Base-by-base conservation (phyloP, 2,888 invertebrate species). In the Portevinia maculata region DNA sequence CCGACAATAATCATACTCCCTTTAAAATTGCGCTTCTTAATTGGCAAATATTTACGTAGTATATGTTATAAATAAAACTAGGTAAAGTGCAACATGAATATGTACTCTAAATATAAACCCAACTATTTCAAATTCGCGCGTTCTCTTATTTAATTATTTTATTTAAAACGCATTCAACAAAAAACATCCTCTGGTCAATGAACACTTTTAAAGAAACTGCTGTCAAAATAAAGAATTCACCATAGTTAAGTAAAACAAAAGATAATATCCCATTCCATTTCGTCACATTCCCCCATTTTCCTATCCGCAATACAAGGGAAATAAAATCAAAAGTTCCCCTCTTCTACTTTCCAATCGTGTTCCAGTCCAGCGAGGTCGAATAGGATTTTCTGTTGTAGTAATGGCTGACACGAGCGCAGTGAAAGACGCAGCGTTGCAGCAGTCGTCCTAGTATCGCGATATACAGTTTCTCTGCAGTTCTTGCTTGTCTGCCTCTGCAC, bases 381-480 rank as follows among this genome's bases (percentile, higher is more conserved):
- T 78, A 78, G 83, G 83, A 78, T 83, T 78, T 83, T 78, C 71
- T 83, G 28, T 30, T 50, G 83, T 83, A 83, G 83, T 83, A 83
- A 78, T 78, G 71, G 83, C 83, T 73, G 83, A 83, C 73, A 67
- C 78, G 76, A 73, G 83, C 78, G 71, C 52, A 41, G 65, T 62
- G 41, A 15, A 55, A 73, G 78, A 83, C 83, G 71, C 41, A 55
- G 21, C 64, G 39, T 32, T 65, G 48, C 34, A 53, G 28, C 57
- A 76, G 46, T 76, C 70, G 59, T 65, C 60, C 34, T 76, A 48
- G 41, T 55, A 65, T 34, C 81, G 81, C 70, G 76, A 39, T 76
- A 17, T 71, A 39, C 34, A 76, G 30, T 71, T 55, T 64, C 30
- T 28, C 46, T 53, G 11, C 44, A 44, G 11, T 13, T 8, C 7